A percentile compares a stretch with the other conserved stretches of the same genome.
Conservation (phyloP, 2,113 vertebrate species). For the Pantherophis guttatus region DNA sequence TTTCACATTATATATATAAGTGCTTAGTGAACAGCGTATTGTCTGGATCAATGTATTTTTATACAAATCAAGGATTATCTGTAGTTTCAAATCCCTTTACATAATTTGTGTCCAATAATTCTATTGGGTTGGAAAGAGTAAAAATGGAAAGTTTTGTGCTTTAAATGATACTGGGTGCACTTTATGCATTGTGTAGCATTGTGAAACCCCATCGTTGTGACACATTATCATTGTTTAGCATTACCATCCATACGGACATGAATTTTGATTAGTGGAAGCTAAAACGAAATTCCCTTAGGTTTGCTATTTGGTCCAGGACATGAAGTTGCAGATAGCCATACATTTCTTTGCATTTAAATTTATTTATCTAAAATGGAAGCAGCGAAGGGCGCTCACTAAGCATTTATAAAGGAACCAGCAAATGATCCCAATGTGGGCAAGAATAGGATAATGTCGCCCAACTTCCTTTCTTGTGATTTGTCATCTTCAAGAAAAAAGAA, state of each 20-base stretch:
- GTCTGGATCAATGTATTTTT: no score
- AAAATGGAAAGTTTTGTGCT: not conserved
- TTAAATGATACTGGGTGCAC: not conserved
- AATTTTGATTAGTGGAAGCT: not conserved
- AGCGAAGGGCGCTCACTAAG: rapidly evolving
- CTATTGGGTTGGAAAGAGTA: not conserved
- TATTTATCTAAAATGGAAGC: not conserved
- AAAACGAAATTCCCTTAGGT: not conserved
- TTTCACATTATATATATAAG: no score
- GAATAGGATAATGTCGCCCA: rapidly evolving
- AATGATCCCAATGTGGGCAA: rapidly evolving
- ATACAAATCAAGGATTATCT: no score
- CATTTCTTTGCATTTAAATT: not conserved
- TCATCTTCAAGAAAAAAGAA: not conserved
- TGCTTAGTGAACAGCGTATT: no score
- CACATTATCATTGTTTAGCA: not conserved
- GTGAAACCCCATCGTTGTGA: not conserved
- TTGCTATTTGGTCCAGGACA: not conserved
- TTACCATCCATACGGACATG: not conserved
- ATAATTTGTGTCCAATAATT: not conserved
- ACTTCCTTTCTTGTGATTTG: not conserved
- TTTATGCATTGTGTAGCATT: not conserved
- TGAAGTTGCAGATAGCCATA: not conserved
- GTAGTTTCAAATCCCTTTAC: not conserved
- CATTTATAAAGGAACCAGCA: not conserved